These are phyloP conservation scores for Drosophila merina DNA, from an alignment of 2,888 invertebrate genomes.

Conservation along the genomic window DNA sequence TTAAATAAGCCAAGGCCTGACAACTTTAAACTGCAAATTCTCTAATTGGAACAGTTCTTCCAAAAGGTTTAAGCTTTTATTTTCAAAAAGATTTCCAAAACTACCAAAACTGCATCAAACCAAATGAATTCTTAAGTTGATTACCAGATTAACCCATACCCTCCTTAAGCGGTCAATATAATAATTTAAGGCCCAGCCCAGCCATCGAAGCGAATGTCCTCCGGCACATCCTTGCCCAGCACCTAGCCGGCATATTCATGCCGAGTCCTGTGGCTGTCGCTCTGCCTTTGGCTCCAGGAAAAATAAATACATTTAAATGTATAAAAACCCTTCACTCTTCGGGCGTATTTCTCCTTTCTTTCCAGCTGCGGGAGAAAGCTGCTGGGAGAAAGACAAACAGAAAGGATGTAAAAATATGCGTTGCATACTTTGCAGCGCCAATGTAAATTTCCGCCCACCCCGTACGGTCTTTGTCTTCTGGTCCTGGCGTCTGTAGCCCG, in stretches of 20 bases:
- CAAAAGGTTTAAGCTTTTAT: neutral
- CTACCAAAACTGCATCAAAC: neutral
- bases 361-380: neutral
- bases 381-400: constrained; percentile 58
- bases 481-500: constrained; percentile 27
- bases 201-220: constrained; percentile 3
- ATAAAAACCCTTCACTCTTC: constrained; percentile 28
- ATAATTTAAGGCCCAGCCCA: constrained; percentile 27
- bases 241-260: constrained; percentile 27
- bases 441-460: constrained; percentile 60
- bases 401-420: constrained; percentile 70
- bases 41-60: neutral
- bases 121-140: constrained; percentile 28
- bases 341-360: constrained; percentile 7
- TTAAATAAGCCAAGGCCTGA: neutral
- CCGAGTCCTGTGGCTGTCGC: constrained; percentile 24
- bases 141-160: constrained; percentile 28
- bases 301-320: constrained; percentile 53
- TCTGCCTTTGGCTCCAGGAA: constrained; percentile 33
- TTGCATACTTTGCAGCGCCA: constrained; percentile 71
- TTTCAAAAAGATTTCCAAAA: neutral
- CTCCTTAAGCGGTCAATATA: constrained; percentile 30
- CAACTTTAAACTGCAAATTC: neutral
- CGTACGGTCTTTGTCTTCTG: constrained; percentile 53
- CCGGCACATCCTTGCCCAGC: constrained; percentile 26